Evolutionary conservation across 2,888 invertebrate species (phyloP).

Genomic region (Stenoptilia bipunctidactyla): DNA sequence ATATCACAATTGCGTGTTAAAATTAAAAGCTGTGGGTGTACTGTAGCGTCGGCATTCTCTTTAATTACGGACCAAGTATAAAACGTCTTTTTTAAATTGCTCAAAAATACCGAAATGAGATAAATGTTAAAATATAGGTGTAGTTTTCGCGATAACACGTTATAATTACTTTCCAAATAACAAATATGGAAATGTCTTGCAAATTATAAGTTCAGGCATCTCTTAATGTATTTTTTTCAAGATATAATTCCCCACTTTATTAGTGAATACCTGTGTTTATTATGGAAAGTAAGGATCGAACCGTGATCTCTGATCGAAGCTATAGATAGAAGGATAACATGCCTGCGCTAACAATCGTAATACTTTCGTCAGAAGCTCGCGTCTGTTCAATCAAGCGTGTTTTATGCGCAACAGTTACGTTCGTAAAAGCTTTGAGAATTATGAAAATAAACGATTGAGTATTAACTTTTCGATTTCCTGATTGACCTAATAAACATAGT

Average conservation of each 20-base stretch:
- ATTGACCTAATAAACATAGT: constrained; percentile 48
- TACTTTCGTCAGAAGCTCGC: background rate
- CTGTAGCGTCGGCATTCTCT: background rate
- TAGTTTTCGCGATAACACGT: background rate
- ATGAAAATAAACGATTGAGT: constrained; percentile 42
- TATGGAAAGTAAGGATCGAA: no score
- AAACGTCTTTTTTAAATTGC: background rate
- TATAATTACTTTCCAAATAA: no score
- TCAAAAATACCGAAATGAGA: background rate
- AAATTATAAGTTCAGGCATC: no score
- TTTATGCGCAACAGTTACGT: constrained; percentile 16
- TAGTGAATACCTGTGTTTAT: background rate
- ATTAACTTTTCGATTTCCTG: constrained; percentile 47
- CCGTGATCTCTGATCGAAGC: no score
- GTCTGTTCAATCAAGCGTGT: constrained; percentile 19
- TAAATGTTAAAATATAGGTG: background rate
- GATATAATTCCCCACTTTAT: background rate
- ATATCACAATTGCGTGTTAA: background rate
- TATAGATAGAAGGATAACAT: no score
- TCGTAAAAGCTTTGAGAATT: constrained; percentile 20
- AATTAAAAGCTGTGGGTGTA: background rate
- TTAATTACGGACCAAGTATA: background rate
- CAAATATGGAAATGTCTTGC: no score
- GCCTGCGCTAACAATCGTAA: constrained; percentile 1
- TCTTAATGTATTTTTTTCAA: background rate